phyloP scores from a whole-genome alignment of 2,113 vertebrate genomes.

The Cinclus cinclus region DNA sequence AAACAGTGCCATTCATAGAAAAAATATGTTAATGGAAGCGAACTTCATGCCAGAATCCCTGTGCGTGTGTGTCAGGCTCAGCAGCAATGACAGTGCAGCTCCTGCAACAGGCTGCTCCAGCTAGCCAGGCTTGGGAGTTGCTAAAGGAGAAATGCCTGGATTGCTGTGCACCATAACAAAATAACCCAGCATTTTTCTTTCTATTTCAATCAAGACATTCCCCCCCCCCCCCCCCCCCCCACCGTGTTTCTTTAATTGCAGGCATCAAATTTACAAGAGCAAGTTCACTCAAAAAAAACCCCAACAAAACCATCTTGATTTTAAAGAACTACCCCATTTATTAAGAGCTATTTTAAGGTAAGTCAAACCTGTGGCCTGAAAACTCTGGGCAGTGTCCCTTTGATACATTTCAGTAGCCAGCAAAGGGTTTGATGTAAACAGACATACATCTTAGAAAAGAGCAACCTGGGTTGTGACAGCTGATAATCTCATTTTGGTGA shows the following conservation, averaged over 20 bases:
- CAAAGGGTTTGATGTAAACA: constrained; percentile 4
- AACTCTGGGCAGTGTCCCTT: background rate
- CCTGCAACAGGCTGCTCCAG: constrained; percentile 27
- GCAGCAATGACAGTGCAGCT: constrained; percentile 51
- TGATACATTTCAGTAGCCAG: constrained; percentile 19
- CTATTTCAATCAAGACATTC: background rate
- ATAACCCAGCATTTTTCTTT: background rate
- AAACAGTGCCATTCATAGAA: constrained; percentile 49
- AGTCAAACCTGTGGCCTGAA: background rate
- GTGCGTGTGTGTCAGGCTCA: background rate
- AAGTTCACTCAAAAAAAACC: accelerated
- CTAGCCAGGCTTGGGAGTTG: background rate
- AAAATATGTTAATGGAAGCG: constrained; percentile 56
- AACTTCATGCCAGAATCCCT: constrained; percentile 42
- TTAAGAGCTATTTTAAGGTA: background rate
- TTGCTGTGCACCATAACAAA: background rate
- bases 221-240: too few relatives aligned
- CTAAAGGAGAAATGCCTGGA: background rate
- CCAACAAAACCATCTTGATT: background rate
- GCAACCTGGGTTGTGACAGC: background rate
- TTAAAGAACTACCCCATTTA: background rate
- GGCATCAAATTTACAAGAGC: background rate
- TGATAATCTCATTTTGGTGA: constrained; percentile 37
- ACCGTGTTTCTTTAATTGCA: background rate
- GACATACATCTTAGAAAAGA: background rate